Evolutionary conservation across 2,113 vertebrate species (phyloP).

Genomic region (Bubo bubo): DNA sequence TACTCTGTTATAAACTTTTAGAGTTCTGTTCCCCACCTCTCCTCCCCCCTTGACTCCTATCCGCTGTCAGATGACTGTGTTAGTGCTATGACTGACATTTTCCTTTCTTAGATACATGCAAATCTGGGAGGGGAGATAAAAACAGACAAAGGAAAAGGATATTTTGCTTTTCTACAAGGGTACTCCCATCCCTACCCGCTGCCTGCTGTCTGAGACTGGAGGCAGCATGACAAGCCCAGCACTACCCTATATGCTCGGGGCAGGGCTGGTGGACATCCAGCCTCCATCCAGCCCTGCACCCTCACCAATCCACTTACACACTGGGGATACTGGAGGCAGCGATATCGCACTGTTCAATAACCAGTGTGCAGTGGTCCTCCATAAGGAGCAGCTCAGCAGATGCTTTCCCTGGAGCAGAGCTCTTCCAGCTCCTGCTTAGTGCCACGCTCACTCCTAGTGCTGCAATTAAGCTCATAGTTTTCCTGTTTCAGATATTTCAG

Average conservation of each 20-base stretch:
- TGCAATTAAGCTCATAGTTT: not conserved
- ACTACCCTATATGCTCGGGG: rapidly evolving
- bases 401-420: not conserved
- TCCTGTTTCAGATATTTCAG: not conserved
- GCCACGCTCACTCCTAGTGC: not conserved
- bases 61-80: not conserved
- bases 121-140: not conserved
- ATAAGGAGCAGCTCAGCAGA: not conserved
- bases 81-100: not conserved
- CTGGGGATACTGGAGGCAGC: not conserved
- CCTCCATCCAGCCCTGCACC: not conserved
- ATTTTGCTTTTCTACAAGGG: not conserved
- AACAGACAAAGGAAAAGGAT: not conserved
- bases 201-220: not conserved
- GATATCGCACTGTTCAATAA: rapidly evolving
- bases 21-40: not conserved
- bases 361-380: not conserved
- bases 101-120: not conserved
- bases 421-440: not conserved
- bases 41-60: not conserved
- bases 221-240: not conserved
- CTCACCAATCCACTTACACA: not conserved
- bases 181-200: rapidly evolving
- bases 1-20: not conserved
- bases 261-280: not conserved